Percentiles rank a stretch among this genome's conserved stretches.
phyloP scores from a whole-genome alignment of 2,797 vertebrate genomes.

The Anisognathus igniventris region DNA sequence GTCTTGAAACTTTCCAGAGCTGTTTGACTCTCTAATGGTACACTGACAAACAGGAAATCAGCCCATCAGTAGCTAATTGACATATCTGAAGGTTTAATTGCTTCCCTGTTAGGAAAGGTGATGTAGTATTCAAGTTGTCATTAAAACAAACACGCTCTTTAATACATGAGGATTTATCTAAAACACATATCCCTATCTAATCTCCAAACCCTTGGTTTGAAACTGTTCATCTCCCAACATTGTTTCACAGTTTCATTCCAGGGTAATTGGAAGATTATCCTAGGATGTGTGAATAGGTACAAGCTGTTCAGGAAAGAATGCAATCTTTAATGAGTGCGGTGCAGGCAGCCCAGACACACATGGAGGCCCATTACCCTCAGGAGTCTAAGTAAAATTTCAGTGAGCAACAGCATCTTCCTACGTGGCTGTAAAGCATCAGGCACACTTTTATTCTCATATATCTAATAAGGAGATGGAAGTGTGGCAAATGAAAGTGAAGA shows the following conservation, averaged over 20 bases:
- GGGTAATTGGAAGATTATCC: conserved; percentile 14
- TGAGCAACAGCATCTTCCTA: not conserved
- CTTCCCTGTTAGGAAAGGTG: conserved; percentile 71
- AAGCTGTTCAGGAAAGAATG: not conserved
- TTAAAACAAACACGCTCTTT: conserved; percentile 52
- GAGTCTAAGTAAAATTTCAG: not conserved
- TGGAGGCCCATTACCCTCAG: not conserved
- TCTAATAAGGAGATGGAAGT: not conserved
- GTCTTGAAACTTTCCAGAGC: conserved; percentile 66
- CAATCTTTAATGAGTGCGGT: not conserved
- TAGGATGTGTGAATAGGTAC: not conserved
- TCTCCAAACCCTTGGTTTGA: not conserved
- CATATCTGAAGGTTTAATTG: conserved; percentile 71
- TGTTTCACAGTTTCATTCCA: not conserved
- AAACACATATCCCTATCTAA: not conserved
- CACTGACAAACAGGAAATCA: conserved; percentile 68
- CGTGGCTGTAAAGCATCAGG: not conserved
- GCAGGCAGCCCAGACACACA: not conserved
- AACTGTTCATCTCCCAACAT: not conserved
- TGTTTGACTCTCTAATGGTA: conserved; percentile 46
- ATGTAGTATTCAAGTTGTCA: conserved; percentile 40
- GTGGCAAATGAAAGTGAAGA: not conserved
- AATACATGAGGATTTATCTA: conserved; percentile 41
- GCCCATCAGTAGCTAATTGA: conserved; percentile 67
- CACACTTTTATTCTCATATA: not conserved